A percentile compares a stretch with the other conserved stretches of the same genome.
Conservation (phyloP, 2,113 vertebrate species). For the Cyprinodon variegatus region DNA sequence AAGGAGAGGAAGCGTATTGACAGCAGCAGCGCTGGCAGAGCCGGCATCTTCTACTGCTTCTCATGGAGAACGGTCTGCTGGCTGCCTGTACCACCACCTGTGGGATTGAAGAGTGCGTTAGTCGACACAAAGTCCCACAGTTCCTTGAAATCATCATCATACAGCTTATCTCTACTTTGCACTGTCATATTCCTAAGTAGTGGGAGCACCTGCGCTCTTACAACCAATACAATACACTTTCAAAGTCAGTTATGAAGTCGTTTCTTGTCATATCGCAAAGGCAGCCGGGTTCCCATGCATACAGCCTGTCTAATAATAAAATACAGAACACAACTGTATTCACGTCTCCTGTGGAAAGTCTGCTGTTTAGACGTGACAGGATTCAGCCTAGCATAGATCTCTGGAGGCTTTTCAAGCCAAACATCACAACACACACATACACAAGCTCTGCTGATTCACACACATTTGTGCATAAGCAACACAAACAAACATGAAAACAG, state of each 20-base stretch:
- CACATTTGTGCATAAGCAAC: conserved; percentile 2
- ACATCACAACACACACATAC: conserved; percentile 22
- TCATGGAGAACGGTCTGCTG: conserved; percentile 95
- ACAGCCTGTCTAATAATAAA: conserved; percentile 39
- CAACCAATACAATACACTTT: conserved; percentile 33
- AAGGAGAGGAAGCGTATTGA: conserved; percentile 82
- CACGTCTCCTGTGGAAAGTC: conserved; percentile 37
- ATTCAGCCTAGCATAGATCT: conserved; percentile 55
- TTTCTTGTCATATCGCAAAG: conserved; percentile 55
- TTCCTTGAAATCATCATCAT: conserved; percentile 27
- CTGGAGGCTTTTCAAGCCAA: conserved; percentile 53
- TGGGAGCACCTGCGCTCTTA: conserved; percentile 26
- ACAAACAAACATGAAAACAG: conserved; percentile 5
- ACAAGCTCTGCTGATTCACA: conserved; percentile 4
- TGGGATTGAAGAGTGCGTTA: conserved; percentile 56
- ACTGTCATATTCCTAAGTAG: conserved; percentile 14
- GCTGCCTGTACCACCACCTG: conserved; percentile 92
- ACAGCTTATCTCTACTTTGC: conserved; percentile 25
- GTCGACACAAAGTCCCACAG: conserved; percentile 6
- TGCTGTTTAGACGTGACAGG: conserved; percentile 56
- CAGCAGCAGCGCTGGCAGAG: conserved; percentile 94
- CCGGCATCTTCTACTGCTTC: conserved; percentile 98
- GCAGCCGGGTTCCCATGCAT: conserved; percentile 33
- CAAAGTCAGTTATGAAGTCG: conserved; percentile 40
- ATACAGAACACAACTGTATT: conserved; percentile 37